Percentiles rank a stretch among this genome's conserved stretches.
These are phyloP conservation scores for Teinopalpus imperialis DNA, from an alignment of 2,888 invertebrate species.

Conservation along the genomic window DNA sequence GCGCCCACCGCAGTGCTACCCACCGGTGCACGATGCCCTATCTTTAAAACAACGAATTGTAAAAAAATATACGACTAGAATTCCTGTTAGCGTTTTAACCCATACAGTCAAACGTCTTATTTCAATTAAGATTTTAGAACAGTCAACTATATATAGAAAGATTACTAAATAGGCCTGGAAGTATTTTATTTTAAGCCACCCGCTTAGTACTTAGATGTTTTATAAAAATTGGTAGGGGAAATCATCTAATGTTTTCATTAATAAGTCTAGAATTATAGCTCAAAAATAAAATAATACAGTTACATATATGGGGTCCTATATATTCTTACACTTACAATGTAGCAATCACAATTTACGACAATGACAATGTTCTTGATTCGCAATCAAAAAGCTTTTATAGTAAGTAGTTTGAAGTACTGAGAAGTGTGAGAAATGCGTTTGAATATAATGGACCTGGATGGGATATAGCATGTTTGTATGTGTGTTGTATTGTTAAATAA, in stretches of 20 bases:
- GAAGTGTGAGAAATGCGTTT: conserved; percentile 31
- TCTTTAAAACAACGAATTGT: conserved; percentile 4
- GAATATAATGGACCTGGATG: conserved; percentile 29
- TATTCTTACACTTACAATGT: conserved; percentile 14
- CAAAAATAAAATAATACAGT: conserved; percentile 8
- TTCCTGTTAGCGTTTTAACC: no score
- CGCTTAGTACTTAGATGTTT: no score
- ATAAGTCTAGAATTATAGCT: background rate
- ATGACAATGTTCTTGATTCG: conserved; percentile 29
- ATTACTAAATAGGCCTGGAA: no score
- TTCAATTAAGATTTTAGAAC: no score
- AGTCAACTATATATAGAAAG: no score
- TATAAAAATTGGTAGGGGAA: no score
- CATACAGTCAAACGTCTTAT: no score
- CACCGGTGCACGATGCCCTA: conserved; percentile 1
- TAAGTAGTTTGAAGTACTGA: conserved; percentile 29
- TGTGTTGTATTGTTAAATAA: conserved; percentile 41
- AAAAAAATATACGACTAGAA: no score
- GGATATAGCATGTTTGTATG: conserved; percentile 26
- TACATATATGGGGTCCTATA: no score
- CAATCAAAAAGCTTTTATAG: conserved; percentile 33
- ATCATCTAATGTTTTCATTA: no score
- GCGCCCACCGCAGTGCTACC: conserved; percentile 40
- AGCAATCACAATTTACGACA: conserved; percentile 24
- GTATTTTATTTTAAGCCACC: no score